A percentile compares a stretch with the other conserved stretches of the same genome.
phyloP scores from a whole-genome alignment of 2,888 invertebrate species.

The Apodemia duryi region DNA sequence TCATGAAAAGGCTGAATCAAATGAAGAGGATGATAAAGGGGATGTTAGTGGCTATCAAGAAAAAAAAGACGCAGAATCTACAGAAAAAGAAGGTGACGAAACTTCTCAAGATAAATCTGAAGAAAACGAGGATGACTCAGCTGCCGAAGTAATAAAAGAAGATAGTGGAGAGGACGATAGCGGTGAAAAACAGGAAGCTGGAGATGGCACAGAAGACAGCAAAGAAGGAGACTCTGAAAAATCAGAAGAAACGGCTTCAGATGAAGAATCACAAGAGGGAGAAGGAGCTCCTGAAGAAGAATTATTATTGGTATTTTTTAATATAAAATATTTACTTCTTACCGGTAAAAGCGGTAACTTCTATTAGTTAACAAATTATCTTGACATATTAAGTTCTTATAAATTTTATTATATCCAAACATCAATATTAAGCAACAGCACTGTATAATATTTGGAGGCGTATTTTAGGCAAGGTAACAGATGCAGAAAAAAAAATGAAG shows the following conservation, averaged over 20 bases:
- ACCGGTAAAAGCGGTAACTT: too few relatives aligned
- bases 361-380: too few relatives aligned
- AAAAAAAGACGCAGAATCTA: slow-evolving; percentile 32
- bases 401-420: too few relatives aligned
- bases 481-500: too few relatives aligned
- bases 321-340: too few relatives aligned
- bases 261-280: slow-evolving; percentile 47
- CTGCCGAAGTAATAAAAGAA: slow-evolving; percentile 29
- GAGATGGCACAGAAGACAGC: slow-evolving; percentile 33
- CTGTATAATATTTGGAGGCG: too few relatives aligned
- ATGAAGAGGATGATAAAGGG: slow-evolving; percentile 42
- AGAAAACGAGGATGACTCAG: slow-evolving; percentile 41
- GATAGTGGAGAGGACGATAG: slow-evolving; percentile 27
- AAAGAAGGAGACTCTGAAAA: slow-evolving; percentile 37
- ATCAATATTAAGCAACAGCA: too few relatives aligned
- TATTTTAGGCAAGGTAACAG: too few relatives aligned
- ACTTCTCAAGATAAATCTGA: slow-evolving; percentile 44
- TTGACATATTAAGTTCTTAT: too few relatives aligned
- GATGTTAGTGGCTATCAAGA: slow-evolving; percentile 41
- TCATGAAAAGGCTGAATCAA: slow-evolving; percentile 64
- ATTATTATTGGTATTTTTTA: slow-evolving; percentile 74
- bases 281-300: slow-evolving; percentile 82
- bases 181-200: slow-evolving; percentile 26
- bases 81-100: slow-evolving; percentile 36
- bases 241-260: slow-evolving; percentile 46